Evolutionary conservation across 2,113 vertebrate genomes (phyloP).

Genomic region (Hystrix brachyura): DNA sequence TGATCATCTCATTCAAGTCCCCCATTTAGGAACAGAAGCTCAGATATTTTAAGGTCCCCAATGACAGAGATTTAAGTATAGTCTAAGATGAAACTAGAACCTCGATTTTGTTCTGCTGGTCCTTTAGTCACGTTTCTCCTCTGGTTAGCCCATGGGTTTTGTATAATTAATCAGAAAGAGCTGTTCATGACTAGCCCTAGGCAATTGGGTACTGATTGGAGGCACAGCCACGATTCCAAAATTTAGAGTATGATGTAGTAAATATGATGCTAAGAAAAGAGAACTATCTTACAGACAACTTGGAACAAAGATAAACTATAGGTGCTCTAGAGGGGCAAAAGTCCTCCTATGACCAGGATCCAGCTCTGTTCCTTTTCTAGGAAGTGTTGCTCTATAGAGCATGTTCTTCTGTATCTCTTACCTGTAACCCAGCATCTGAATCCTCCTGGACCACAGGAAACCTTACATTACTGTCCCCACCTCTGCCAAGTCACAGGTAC

Average conservation of each 20-base stretch:
- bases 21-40: background rate
- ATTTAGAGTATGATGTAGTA: background rate
- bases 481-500: background rate
- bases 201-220: background rate
- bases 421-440: background rate
- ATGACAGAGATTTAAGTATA: background rate
- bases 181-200: background rate
- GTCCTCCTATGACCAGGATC: background rate
- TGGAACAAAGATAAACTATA: background rate
- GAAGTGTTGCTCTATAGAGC: fast-evolving
- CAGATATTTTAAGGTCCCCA: background rate
- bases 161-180: background rate
- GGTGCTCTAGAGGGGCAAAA: fast-evolving
- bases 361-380: background rate
- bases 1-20: background rate
- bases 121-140: background rate
- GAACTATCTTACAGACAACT: background rate
- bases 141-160: background rate
- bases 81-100: background rate
- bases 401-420: background rate
- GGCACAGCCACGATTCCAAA: background rate
- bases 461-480: background rate
- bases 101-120: background rate
- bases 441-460: background rate
- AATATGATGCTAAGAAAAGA: background rate